Evolutionary conservation across 2,888 invertebrate species (phyloP), one percentile per base, ranked within the genome.

Genomic region (Synanthedon myopaeformis): DNA sequence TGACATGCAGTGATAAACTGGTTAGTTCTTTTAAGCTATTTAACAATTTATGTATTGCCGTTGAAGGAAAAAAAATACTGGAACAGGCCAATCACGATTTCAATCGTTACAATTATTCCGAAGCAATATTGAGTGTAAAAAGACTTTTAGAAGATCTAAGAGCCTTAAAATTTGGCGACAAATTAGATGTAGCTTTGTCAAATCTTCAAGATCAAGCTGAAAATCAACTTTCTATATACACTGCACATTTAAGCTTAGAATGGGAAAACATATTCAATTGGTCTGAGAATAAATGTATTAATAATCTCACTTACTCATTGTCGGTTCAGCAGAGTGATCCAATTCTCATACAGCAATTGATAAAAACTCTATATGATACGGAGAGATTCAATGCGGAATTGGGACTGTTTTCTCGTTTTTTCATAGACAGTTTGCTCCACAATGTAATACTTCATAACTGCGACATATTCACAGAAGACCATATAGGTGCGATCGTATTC

Each of bases 251-350:
- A n/a, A 84, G 84, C 57, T 62, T 74, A 23, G 85, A 87, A 65
- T 86, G 85, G 86, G 83, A 86, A 54, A 79, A 82, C 41, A 75
- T 86, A 14, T 87, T 87, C 54, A 70, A 71, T 41, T 87, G 86
- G 86, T 72, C 76, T 0, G 80, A 83, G 58, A 75, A 72, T 53
- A 78, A 72, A 62, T 75, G 81, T n/a, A 61, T 82, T 0, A 67
- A 73, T 57, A 74, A 67, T 53, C 64, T 81, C 1, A 79, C 76
- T 0, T 86, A 82, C 56, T 82, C 83, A 0, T 55, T 87, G 42
- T 77, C 81, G 2, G 76, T 87, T 0, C 79, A 84, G 57, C 85
- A 85, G 59, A 82, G 79, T 64, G 88, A 88, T 58, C 76, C 77
- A 0, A 56, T 69, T 35, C 61, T 83, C 1, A 66, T 85, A 48